Evolutionary conservation across 1,140 invertebrate genomes (phyloP), one percentile per base, ranked within the genome.

Genomic region (Oryctes rhinoceros): DNA sequence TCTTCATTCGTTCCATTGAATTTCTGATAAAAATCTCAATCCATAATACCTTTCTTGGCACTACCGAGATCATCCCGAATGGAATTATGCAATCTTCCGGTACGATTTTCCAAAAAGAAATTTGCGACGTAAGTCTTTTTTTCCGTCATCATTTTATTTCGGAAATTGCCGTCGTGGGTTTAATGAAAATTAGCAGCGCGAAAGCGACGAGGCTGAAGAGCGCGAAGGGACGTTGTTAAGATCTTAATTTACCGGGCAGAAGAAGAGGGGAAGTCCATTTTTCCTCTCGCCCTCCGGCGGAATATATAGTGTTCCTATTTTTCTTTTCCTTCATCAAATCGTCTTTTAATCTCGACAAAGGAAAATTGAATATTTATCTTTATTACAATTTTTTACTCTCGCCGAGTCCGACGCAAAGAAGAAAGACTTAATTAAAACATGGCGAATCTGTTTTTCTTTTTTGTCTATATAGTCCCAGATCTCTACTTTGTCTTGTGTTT

Each of bases 301-400:
- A 59, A 59, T 59, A 59, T 59, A 59, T 59, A 59, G 53, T 59
- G 53, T 18, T 59, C 53, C 53, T 59, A 59, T 59, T 59, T 59
- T 59, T 59, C 53, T 59, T 59, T 59, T 18, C 53, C 53, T 59
- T 59, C 53, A 59, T 59, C 53, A 59, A 59, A 59, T 59, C 53
- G 15, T 59, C 53, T 59, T 59, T 59, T 59, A 59, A 59, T 59
- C 53, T 59, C 53, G 53, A 59, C 53, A 59, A 59, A 10, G 53
- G 53, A 59, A 59, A 59, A 59, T 59, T 59, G 53, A 59, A 59
- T 59, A 59, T 59, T 59, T 59, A 59, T 59, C 53, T 59, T 59
- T 59, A 59, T 59, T 59, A 59, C 53, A 59, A 59, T 59, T 59
- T 59, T 59, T 59, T 59, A 59, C 53, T 59, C 53, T 59, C 49